Evolutionary conservation across 2,797 vertebrate genomes (phyloP).

Genomic region (Crocodylus rhombifer): DNA sequence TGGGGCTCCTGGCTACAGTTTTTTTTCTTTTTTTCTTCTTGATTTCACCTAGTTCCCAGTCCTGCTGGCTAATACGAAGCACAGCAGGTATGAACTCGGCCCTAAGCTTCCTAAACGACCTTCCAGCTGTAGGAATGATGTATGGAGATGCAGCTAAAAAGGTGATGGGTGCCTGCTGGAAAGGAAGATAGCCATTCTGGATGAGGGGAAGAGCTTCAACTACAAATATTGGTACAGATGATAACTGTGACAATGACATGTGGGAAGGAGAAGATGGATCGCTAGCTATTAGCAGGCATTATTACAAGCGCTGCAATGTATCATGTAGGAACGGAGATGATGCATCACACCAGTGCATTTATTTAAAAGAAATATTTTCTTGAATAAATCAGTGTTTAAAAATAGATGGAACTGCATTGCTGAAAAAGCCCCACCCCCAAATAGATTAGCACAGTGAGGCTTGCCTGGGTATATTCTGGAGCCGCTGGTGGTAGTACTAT

Average conservation of each 20-base stretch:
- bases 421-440: constrained; percentile 3
- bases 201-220: constrained; percentile 38
- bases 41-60: neutral
- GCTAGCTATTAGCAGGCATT: constrained; percentile 69
- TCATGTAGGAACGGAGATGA: constrained; percentile 46
- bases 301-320: constrained; percentile 67
- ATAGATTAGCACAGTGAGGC: constrained; percentile 16
- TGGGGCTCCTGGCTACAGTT: neutral
- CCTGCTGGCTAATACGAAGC: neutral
- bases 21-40: neutral
- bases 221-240: constrained; percentile 75
- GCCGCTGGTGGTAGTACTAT: neutral
- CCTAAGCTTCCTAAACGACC: neutral
- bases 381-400: constrained; percentile 49
- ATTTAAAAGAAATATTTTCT: constrained; percentile 67
- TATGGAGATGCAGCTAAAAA: constrained; percentile 29
- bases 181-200: constrained; percentile 45
- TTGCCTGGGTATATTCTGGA: neutral
- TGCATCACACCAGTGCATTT: constrained; percentile 45
- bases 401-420: constrained; percentile 19
- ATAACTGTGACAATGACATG: constrained; percentile 25
- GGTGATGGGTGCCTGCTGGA: neutral
- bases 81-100: neutral
- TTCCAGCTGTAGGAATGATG: neutral
- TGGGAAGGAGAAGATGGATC: constrained; percentile 69